Percentiles rank a stretch among this genome's conserved stretches.
Evolutionary conservation across 2,113 vertebrate genomes (phyloP).

Genomic region (rat (Rattus norvegicus)): DNA sequence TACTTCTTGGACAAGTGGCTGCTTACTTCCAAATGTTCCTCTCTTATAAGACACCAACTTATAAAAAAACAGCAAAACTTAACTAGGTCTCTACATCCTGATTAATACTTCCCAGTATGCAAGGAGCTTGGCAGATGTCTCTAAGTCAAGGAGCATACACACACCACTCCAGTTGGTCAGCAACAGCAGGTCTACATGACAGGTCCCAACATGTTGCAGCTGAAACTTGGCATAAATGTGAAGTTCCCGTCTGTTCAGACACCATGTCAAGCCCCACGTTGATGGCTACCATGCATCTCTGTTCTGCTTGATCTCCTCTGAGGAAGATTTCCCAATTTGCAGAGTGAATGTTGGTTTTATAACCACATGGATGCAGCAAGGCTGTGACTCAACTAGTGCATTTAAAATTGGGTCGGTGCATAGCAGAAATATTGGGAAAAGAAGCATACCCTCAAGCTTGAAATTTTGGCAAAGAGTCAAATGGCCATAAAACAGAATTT

Average conservation of each 20-base stretch:
- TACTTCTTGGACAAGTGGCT: neutral
- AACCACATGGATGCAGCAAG: slow-evolving; percentile 9
- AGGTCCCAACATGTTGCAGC: neutral
- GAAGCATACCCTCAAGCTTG: neutral
- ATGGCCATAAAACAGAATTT: neutral
- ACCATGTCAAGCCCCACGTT: neutral
- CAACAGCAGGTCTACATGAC: neutral
- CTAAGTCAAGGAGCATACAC: neutral
- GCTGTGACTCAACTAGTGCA: neutral
- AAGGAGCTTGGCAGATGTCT: neutral
- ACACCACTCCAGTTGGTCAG: neutral
- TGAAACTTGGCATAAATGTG: slow-evolving; percentile 1
- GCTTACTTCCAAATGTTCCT: neutral
- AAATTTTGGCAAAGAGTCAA: neutral
- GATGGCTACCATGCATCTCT: slow-evolving; percentile 18
- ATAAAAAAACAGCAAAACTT: neutral
- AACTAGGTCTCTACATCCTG: neutral
- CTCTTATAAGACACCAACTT: neutral
- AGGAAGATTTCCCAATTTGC: slow-evolving; percentile 46
- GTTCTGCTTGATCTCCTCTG: slow-evolving; percentile 28
- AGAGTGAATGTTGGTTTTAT: slow-evolving; percentile 54
- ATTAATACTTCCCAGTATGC: neutral
- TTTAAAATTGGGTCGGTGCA: neutral
- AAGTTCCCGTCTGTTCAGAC: slow-evolving; percentile 38
- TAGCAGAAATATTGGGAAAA: neutral